Conservation (phyloP, 2,113 vertebrate species). For the Nansenia antarctica region DNA sequence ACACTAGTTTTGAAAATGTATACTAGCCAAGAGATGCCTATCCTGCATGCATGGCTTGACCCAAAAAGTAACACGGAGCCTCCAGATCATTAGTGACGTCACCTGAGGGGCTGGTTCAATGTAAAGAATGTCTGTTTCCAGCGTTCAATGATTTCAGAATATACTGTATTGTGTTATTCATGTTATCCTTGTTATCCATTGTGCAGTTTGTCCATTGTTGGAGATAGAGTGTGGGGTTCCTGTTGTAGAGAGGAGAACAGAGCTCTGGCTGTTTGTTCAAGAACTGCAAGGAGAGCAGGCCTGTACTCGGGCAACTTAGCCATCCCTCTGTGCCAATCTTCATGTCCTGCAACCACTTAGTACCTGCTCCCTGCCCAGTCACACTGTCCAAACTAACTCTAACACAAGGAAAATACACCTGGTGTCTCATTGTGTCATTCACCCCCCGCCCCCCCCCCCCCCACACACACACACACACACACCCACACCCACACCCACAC, state of each 20-base stretch:
- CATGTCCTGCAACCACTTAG: background rate
- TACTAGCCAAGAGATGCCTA: too few species aligned
- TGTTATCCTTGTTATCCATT: background rate
- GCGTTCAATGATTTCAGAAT: background rate
- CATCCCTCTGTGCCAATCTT: background rate
- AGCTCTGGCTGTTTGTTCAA: conserved; percentile 1
- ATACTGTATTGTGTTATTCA: background rate
- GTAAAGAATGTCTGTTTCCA: too few species aligned
- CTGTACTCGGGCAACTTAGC: background rate
- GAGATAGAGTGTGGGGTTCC: conserved; percentile 5
- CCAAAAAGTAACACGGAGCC: too few species aligned
- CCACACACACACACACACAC: too few species aligned
- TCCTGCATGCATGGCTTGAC: too few species aligned
- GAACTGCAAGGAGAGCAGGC: background rate
- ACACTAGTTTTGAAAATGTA: too few species aligned
- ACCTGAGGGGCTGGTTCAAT: too few species aligned
- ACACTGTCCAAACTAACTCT: background rate
- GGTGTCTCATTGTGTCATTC: too few species aligned
- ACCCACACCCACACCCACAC: too few species aligned
- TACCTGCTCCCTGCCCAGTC: background rate
- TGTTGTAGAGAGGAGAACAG: conserved; percentile 5
- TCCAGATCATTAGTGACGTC: too few species aligned
- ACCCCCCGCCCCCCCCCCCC: too few species aligned
- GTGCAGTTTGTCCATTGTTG: conserved; percentile 3
- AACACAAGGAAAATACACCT: conserved; percentile 5